Conservation (phyloP, 2,113 vertebrate genomes). For the Aegotheles bennettii region DNA sequence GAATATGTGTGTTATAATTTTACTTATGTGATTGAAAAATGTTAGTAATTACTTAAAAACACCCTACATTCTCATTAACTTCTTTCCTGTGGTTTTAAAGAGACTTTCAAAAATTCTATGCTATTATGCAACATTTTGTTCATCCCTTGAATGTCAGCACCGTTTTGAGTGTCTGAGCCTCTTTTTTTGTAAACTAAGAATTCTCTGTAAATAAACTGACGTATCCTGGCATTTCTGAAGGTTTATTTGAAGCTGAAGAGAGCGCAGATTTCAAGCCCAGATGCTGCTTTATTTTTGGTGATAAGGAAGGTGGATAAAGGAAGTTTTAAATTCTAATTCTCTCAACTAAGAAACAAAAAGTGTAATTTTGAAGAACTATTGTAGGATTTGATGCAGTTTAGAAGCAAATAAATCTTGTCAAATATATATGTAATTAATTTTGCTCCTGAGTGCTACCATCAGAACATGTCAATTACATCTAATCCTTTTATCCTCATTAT, state of each 20-base stretch:
- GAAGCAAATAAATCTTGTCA: neutral
- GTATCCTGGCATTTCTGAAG: neutral
- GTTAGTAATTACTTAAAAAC: neutral
- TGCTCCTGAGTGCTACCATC: neutral
- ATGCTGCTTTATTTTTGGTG: neutral
- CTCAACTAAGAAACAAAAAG: neutral
- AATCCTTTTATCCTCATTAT: neutral
- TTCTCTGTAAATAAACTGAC: neutral
- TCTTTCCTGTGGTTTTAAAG: neutral
- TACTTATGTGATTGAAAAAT: neutral
- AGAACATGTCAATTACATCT: neutral
- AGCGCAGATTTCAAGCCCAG: neutral
- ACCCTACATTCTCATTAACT: neutral
- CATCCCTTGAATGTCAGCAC: neutral
- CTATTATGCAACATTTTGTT: neutral
- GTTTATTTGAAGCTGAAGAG: neutral
- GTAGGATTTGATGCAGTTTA: neutral
- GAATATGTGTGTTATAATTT: neutral
- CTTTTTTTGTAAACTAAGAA: neutral
- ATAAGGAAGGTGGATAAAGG: neutral
- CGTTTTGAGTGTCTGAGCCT: neutral
- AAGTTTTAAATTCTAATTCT: neutral
- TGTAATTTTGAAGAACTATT: neutral
- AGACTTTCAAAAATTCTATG: neutral
- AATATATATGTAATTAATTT: neutral